Base-by-base conservation (phyloP, 2,797 vertebrate species). In the Champsocephalus gunnari region DNA sequence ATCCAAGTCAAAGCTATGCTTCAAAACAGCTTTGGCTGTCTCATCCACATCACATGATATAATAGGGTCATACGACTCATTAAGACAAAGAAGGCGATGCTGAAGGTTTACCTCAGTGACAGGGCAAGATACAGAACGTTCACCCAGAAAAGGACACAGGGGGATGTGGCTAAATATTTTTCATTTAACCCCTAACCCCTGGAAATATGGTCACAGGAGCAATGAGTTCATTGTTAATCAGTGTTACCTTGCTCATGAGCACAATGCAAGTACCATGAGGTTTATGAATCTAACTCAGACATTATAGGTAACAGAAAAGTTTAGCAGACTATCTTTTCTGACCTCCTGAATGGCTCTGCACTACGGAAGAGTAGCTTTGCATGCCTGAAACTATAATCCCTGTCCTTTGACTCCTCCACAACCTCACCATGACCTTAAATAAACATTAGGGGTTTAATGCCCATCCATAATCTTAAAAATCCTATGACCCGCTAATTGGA, bases 381-480 rank as follows among this genome's bases (percentile, higher is more conserved):
- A 58, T 44, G 44, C 59, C 60, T 54, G 44, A 11, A 41, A 81
- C 47, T 89, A 91, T 38, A 38, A 89, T 89, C 87, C 87, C 53
- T 80, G 66, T 65, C 50, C 78, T 74, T 84, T 85, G 80, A 87
- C 81, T 87, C 75, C 79, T 82, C 75, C 55, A 66, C 66, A 80
- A 57, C 79, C 65, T 84, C 49, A 44, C 45, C 66, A 77, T 77
- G 83, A 87, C 87, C 79, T 92, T 93, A 93, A 94, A 84, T 93
- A 93, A 92, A 93, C 92, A 86, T 88, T 54, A 78, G 57, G 77
- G 84, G 81, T 85, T 94, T 92, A 93, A 86, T 83, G 66, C 54
- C 75, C 59, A 89, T 88, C 86, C 71, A 41, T 92, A 92, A 92
- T 93, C 92, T 87, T 87, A 84, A 83, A 85, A 75, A 87, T 90